These are phyloP conservation scores for Cataglyphis rosenhaueri DNA, from an alignment of 2,888 invertebrate species.

Conservation along the genomic window DNA sequence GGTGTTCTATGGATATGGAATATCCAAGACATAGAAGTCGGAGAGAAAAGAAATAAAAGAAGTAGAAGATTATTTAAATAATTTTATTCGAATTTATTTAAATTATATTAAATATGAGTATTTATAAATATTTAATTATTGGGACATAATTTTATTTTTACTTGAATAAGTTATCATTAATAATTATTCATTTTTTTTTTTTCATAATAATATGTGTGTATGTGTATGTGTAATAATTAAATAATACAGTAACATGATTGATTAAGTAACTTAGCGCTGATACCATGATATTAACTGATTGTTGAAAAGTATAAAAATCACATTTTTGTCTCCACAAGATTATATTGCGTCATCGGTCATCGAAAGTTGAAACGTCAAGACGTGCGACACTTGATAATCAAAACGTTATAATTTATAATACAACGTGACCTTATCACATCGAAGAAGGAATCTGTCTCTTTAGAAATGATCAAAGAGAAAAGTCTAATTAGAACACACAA, in stretches of 20 bases:
- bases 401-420: slow-evolving; percentile 35
- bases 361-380: slow-evolving; percentile 16
- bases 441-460: slow-evolving; percentile 29
- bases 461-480: slow-evolving; percentile 7
- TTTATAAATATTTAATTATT: not conserved
- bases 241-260: not conserved
- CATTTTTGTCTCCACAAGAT: not conserved
- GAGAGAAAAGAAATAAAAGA: not conserved
- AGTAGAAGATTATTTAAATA: not conserved
- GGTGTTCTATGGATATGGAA: not conserved
- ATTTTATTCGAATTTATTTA: slow-evolving; percentile 13
- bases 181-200: not conserved
- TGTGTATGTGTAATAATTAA: not conserved
- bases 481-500: slow-evolving; percentile 35
- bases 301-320: slow-evolving; percentile 18
- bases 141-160: not conserved
- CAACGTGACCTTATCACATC: slow-evolving; percentile 26
- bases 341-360: slow-evolving; percentile 15
- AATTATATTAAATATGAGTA: not conserved
- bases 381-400: slow-evolving; percentile 25
- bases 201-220: no score
- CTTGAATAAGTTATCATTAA: not conserved
- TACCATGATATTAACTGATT: no score
- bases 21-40: not conserved
- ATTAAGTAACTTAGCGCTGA: not conserved